Evolutionary conservation across 2,888 invertebrate genomes (phyloP), one percentile per base, ranked within the genome.

Genomic region (Stictocephala bisonia): DNA sequence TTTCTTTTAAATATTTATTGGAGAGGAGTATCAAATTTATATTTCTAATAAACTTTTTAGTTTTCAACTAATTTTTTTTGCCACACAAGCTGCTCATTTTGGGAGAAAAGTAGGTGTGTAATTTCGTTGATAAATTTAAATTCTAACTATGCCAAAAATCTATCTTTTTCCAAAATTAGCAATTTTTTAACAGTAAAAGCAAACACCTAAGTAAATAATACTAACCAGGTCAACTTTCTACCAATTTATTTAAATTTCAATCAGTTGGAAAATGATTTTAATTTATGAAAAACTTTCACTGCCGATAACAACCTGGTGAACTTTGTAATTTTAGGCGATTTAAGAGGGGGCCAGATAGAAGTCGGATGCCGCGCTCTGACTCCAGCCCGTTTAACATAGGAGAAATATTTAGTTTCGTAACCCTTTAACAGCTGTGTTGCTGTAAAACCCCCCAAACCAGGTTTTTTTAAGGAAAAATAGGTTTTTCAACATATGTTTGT

Each of bases 1-100:
- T 64, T 41, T 64, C 6, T 64, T 41, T 31, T 29, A 64, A 35
- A 35, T 13, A 64, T 64, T 64, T 64, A 13, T 64, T 18, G 20
- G 22, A 22, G 40, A 35, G 18, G 40, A 64, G 4, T 15, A 35
- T 15, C n/a, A 18, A n/a, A 35, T 31, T 64, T 64, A 11, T 64
- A 15, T 64, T n/a, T 9, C 3, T 20, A 40, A 15, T 27, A 35
- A 64, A 40, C n/a, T 40, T 13, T 31, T 15, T 35, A 9, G 24
- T 35, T 41, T 41, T 22, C 1, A 40, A 13, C 35, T 64, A 22
- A 13, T 31, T 22, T 31, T 13, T 3, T 56, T 35, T 35, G 7
- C 7, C 7, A 35, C 35, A 7, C 31, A 40, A 11, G 26, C n/a
- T n/a, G 40, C 40, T 64, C 31, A n/a, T n/a, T 64, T 18, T 40